Evolutionary conservation across 2,797 vertebrate species (phyloP).

Genomic region (Lacerta bilineata): DNA sequence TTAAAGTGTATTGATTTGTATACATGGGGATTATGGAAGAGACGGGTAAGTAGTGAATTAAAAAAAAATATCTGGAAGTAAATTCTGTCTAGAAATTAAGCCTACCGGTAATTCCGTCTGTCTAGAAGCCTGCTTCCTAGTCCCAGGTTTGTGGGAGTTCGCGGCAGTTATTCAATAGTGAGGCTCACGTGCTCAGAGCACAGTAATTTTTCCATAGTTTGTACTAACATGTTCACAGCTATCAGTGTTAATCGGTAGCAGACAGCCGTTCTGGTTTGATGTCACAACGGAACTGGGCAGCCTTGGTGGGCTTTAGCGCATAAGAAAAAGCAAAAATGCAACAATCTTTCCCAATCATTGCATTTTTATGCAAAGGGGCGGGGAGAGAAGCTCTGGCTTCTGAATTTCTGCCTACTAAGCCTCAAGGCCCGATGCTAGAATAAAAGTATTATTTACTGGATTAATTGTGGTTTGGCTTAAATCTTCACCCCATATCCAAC

Average conservation of each 20-base stretch:
- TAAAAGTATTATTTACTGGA: neutral
- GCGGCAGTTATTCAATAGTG: neutral
- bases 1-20: too few species aligned
- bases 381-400: neutral
- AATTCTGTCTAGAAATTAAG: neutral
- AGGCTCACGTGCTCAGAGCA: neutral
- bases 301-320: neutral
- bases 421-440: neutral
- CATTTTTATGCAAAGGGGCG: neutral
- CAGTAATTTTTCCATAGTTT: neutral
- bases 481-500: neutral
- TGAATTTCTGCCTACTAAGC: neutral
- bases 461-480: neutral
- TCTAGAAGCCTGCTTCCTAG: neutral
- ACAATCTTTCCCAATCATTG: neutral
- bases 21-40: neutral
- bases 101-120: too few species aligned
- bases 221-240: neutral
- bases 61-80: neutral
- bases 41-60: neutral
- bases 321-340: neutral
- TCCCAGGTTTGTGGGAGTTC: neutral
- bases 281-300: neutral
- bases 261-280: neutral
- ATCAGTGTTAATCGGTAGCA: neutral